Evolutionary conservation across 2,113 vertebrate species (phyloP).

Genomic region (cattle (Bos taurus)): ARS-UCD2.0 NC_037347.1:37864001-37864500

Average conservation of each 20-base stretch:
- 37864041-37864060: too few species aligned
- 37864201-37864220: neutral
- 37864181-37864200: too few species aligned
- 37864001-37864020: neutral
- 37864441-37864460: neutral
- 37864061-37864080: neutral
- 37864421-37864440: neutral
- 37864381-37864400: neutral
- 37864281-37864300: neutral
- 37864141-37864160: neutral
- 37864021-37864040: neutral
- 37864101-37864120: neutral
- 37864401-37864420: neutral
- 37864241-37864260: neutral
- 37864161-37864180: neutral
- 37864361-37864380: neutral
- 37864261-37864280: rapidly evolving
- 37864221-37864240: neutral
- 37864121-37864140: neutral
- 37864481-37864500: neutral
- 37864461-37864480: neutral
- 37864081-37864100: neutral
- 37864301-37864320: neutral
- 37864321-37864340: neutral
- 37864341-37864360: neutral